These are phyloP conservation scores for Stratiomys singularior DNA, from an alignment of 2,888 invertebrate species.

Conservation along the genomic window DNA sequence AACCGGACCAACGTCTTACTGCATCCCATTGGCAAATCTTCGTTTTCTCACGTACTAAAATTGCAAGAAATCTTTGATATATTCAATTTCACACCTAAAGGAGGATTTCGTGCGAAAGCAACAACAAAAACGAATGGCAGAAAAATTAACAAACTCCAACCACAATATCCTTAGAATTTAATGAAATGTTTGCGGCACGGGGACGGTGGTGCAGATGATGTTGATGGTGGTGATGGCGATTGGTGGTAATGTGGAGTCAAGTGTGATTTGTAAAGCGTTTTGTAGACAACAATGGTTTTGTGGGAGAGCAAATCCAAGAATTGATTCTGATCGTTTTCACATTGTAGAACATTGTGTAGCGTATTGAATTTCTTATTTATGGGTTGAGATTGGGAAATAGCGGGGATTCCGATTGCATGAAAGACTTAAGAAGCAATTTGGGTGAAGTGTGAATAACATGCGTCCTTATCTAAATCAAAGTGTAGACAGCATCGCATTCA, in stretches of 20 bases:
- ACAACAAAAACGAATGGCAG: constrained; percentile 1
- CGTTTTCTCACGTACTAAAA: constrained; percentile 44
- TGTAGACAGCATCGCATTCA: too few species aligned
- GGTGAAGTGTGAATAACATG: too few species aligned
- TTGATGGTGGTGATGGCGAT: too few species aligned
- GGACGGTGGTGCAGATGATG: neutral
- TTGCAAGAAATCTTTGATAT: constrained; percentile 27
- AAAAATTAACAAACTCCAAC: constrained; percentile 18
- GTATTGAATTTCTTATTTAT: too few species aligned
- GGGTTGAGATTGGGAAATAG: too few species aligned
- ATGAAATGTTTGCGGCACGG: constrained; percentile 35
- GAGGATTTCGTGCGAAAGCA: constrained; percentile 32
- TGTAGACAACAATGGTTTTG: constrained; percentile 23
- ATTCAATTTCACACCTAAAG: constrained; percentile 42
- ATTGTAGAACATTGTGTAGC: too few species aligned
- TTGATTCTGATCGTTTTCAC: neutral
- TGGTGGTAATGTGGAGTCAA: neutral
- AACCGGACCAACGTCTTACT: too few species aligned
- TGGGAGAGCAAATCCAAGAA: neutral
- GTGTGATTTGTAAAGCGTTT: constrained; percentile 37
- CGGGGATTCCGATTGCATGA: too few species aligned
- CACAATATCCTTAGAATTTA: constrained; percentile 27
- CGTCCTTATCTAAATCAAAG: too few species aligned
- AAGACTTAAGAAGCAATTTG: too few species aligned
- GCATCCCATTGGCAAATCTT: neutral